These are phyloP conservation scores for Ligdia adustata DNA, from an alignment of 2,888 invertebrate genomes.

Conservation along the genomic window DNA sequence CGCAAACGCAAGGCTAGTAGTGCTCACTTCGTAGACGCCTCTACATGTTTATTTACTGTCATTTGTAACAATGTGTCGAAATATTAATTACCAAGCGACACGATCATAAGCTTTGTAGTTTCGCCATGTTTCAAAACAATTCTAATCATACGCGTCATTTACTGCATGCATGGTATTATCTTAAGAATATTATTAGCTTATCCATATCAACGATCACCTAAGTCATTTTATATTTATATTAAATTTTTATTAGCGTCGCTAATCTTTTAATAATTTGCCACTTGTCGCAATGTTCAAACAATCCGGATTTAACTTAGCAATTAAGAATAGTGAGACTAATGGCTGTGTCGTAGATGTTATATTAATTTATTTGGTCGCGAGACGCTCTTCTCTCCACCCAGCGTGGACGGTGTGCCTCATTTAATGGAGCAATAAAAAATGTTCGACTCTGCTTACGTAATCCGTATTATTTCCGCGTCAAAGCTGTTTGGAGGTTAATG, in stretches of 20 bases:
- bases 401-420: slow-evolving; percentile 76
- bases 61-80: slow-evolving; percentile 47
- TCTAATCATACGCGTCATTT: slow-evolving; percentile 8
- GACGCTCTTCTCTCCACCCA: slow-evolving; percentile 76
- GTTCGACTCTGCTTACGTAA: slow-evolving; percentile 82
- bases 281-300: slow-evolving; percentile 45
- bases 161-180: no score
- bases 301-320: slow-evolving; percentile 57
- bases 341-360: slow-evolving; percentile 62
- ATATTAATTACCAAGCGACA: slow-evolving; percentile 45
- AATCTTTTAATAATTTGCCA: slow-evolving; percentile 27
- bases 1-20: slow-evolving; percentile 52
- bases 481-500: slow-evolving; percentile 69
- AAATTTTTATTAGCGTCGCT: slow-evolving; percentile 26
- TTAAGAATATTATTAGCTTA: slow-evolving; percentile 11
- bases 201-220: background rate
- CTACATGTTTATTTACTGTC: slow-evolving; percentile 58
- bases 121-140: slow-evolving; percentile 36
- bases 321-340: slow-evolving; percentile 65
- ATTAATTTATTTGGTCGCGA: slow-evolving; percentile 68
- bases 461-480: slow-evolving; percentile 80
- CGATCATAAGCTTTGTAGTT: slow-evolving; percentile 15
- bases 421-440: slow-evolving; percentile 82
- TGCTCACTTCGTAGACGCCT: slow-evolving; percentile 49
- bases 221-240: no score